Base-by-base conservation (phyloP, 2,113 vertebrate genomes). In the Laticauda colubrina region DNA sequence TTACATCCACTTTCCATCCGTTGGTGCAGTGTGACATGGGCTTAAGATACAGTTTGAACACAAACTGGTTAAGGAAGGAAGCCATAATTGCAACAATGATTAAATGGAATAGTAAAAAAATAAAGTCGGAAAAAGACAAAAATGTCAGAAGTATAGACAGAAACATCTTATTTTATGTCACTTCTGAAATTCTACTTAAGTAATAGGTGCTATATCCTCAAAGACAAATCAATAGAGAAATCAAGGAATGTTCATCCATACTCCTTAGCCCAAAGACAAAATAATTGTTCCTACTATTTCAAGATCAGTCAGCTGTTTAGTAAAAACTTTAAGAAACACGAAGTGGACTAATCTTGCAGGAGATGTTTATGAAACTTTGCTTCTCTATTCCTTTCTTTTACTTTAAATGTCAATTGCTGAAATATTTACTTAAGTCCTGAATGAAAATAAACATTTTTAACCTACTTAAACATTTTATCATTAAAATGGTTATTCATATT, bases 371-470 rank as follows among this genome's bases (percentile, higher is more conserved):
- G 29, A 81, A 4, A 24, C 51, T 90, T 90, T 20, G 48, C 81
- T 90, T 90, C 90, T 86, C 75, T 86, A 90, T 81, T 81, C 64
- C 90, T 39, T 90, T 90, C 34, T 34, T 90, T 81, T 90, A 81
- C 90, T 81, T 55, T 69, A 39, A 61, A 51, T 81, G 48, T 90
- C 64, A 81, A 39, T 55, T 81, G 53, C 20, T 39, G 48, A 90
- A 90, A 86, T 56, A 39, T 91, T 91, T 90, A 90, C 48, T 75
- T 75, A 29, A 9, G 24, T n/a, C 51, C 20, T 20, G 24, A 90
- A 48, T 51, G 45, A 15, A 48, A 29, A n/a, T 20, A 43, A 85
- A 45, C 14, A 45, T 85, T 43, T 85, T 11, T 45, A 85, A 45
- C 5, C 34, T n/a, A 24, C 5, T 10, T 85, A 85, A 7, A 85